Conservation (phyloP, 2,888 invertebrate genomes). For the Amphimallon solstitiale region DNA sequence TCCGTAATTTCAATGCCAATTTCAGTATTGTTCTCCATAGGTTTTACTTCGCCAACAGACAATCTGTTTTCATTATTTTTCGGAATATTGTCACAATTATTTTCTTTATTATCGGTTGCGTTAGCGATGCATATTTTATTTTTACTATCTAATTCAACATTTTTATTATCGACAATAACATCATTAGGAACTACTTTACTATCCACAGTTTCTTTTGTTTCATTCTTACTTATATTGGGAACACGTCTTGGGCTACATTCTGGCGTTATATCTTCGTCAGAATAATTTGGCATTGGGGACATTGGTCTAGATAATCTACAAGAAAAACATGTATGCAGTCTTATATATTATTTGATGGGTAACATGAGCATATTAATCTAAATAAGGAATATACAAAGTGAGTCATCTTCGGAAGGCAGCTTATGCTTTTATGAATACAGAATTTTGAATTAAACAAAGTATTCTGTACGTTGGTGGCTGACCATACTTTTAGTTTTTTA, state of each 20-base stretch:
- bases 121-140: constrained; percentile 29
- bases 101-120: constrained; percentile 41
- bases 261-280: constrained; percentile 63
- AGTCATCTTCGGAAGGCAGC: no score
- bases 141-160: constrained; percentile 18
- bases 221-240: constrained; percentile 7
- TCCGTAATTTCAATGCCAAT: constrained; percentile 61
- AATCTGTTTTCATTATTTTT: constrained; percentile 40
- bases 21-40: constrained; percentile 47
- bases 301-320: constrained; percentile 74
- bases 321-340: constrained; percentile 36
- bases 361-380: no score
- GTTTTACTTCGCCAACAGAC: constrained; percentile 24
- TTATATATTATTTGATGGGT: constrained; percentile 22
- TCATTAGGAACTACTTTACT: constrained; percentile 28
- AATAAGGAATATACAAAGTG: no score
- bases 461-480: no score
- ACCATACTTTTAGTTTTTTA: no score
- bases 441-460: no score
- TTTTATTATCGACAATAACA: background rate
- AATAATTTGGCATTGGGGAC: constrained; percentile 77
- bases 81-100: constrained; percentile 46
- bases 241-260: constrained; percentile 50
- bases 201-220: constrained; percentile 10
- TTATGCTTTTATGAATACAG: no score